Evolutionary conservation across 1,140 invertebrate species (phyloP).

Genomic region (Sycobia sp.): DNA sequence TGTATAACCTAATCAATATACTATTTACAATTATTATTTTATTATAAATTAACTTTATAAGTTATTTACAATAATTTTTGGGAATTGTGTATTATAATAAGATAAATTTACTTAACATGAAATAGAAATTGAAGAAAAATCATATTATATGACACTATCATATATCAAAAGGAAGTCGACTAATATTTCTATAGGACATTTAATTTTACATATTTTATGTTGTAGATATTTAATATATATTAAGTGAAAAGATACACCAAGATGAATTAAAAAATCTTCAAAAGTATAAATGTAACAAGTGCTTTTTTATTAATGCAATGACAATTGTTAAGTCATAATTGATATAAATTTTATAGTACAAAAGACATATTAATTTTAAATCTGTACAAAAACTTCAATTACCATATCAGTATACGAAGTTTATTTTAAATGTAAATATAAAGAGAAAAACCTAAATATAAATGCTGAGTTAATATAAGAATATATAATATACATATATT

Average conservation of each 20-base stretch:
- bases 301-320: constrained; percentile 14
- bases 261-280: background rate
- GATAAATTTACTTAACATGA: background rate
- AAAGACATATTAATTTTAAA: constrained; percentile 11
- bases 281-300: constrained; percentile 3
- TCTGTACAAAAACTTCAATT: constrained; percentile 18
- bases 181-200: background rate
- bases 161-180: background rate
- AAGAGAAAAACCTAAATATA: too few relatives aligned
- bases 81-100: background rate
- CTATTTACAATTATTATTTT: too few relatives aligned
- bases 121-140: too few relatives aligned
- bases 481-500: constrained; percentile 10
- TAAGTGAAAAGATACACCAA: background rate
- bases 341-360: constrained; percentile 21
- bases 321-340: constrained; percentile 12
- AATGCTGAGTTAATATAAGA: too few relatives aligned
- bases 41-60: too few relatives aligned
- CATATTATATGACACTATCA: background rate
- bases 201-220: background rate
- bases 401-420: background rate
- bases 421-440: too few relatives aligned
- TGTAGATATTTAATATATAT: background rate
- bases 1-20: background rate
- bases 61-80: too few relatives aligned